Conservation (phyloP, 2,888 invertebrate species). For the Drosophila mulleri region DNA sequence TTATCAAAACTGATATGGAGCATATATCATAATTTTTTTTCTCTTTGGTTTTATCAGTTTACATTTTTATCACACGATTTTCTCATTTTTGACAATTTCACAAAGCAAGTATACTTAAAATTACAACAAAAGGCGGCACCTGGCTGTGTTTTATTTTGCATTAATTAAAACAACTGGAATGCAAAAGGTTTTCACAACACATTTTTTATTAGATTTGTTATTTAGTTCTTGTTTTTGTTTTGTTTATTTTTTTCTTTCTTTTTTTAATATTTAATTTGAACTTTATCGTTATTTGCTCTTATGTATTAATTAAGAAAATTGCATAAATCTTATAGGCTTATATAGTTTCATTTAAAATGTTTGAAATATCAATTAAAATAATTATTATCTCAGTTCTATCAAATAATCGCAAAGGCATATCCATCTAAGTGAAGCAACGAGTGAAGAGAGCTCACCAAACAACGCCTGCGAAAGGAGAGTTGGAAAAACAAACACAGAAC, state of each 20-base stretch:
- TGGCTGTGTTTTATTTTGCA: conserved; percentile 63
- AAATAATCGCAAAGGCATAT: conserved; percentile 12
- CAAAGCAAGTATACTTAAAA: conserved; percentile 63
- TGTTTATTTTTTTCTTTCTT: conserved; percentile 34
- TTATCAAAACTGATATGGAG: conserved; percentile 58
- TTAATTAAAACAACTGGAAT: conserved; percentile 80
- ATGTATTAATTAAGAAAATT: conserved; percentile 61
- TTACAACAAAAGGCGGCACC: conserved; percentile 77
- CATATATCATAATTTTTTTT: conserved; percentile 38
- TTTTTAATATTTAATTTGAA: conserved; percentile 32
- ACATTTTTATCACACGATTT: conserved; percentile 60
- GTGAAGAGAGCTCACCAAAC: conserved; percentile 35
- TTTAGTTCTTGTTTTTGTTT: conserved; percentile 29
- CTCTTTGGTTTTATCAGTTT: conserved; percentile 45
- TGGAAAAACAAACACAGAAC: conserved; percentile 19
- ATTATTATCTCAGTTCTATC: conserved; percentile 1
- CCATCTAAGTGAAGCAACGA: conserved; percentile 30
- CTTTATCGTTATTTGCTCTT: conserved; percentile 58
- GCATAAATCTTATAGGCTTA: conserved; percentile 40
- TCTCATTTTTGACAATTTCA: conserved; percentile 50
- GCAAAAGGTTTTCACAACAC: conserved; percentile 72
- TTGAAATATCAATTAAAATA: conserved; percentile 16
- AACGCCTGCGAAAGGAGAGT: conserved; percentile 11
- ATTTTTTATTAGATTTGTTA: conserved; percentile 60
- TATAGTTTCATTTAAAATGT: conserved; percentile 27